phyloP scores from a whole-genome alignment of 1,140 invertebrate genomes.

The Brachionus calyciflorus region DNA sequence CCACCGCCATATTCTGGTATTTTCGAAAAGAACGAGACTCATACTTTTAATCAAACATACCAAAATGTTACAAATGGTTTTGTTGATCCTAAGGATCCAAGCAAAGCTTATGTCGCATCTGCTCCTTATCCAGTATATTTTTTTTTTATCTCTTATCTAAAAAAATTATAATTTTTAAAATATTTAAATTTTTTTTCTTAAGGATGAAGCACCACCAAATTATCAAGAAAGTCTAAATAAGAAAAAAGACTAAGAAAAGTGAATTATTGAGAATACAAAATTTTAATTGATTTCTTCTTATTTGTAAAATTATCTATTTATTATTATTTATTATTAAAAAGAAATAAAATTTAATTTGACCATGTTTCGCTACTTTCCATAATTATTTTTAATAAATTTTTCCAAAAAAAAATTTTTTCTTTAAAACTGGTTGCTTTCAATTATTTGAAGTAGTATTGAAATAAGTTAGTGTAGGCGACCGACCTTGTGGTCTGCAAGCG shows the following conservation, averaged over 20 bases:
- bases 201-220: constrained; percentile 38
- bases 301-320: neutral
- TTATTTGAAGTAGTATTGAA: too few relatives aligned
- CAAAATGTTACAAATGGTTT: constrained; percentile 48
- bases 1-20: constrained; percentile 94
- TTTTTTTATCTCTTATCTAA: neutral
- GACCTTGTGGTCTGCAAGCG: too few relatives aligned
- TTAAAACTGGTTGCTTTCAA: too few relatives aligned
- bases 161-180: neutral
- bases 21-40: constrained; percentile 61
- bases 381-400: too few relatives aligned
- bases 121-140: constrained; percentile 46
- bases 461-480: too few relatives aligned
- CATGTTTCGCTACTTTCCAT: too few relatives aligned
- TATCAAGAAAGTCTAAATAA: constrained; percentile 1
- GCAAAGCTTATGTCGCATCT: constrained; percentile 44
- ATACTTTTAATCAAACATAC: constrained; percentile 50
- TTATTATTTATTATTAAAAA: too few relatives aligned
- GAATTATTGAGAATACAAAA: neutral
- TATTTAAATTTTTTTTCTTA: neutral
- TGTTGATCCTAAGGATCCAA: constrained; percentile 48
- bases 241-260: constrained; percentile 23
- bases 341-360: too few relatives aligned
- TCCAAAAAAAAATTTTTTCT: too few relatives aligned
- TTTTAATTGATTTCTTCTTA: too few relatives aligned